These are phyloP conservation scores for Pristionchus mayeri DNA, from an alignment of 2,888 invertebrate species.

Conservation along the genomic window DNA sequence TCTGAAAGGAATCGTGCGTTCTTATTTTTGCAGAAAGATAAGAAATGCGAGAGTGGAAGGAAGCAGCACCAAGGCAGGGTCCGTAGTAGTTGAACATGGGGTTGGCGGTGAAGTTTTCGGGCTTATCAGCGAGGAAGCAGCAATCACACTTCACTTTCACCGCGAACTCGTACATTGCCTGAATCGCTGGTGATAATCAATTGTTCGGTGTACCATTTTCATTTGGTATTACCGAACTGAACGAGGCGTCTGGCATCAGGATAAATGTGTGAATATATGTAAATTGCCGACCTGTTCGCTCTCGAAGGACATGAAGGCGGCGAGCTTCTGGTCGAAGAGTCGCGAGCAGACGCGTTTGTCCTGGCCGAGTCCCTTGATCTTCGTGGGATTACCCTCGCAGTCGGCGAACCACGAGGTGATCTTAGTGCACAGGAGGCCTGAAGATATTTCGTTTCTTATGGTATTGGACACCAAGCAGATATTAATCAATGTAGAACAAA, in stretches of 20 bases:
- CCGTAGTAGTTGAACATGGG: slow-evolving; percentile 45
- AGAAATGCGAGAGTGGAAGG: too few species aligned
- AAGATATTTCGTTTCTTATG: neutral
- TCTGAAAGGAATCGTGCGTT: neutral
- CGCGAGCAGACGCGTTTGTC: slow-evolving; percentile 29
- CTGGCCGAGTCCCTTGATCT: slow-evolving; percentile 21
- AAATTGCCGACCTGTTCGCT: neutral
- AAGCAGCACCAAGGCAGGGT: slow-evolving; percentile 35
- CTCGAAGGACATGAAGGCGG: neutral
- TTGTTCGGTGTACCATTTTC: neutral
- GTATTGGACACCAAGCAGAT: neutral
- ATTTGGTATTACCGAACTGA: too few species aligned
- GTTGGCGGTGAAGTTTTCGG: neutral
- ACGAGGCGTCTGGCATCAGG: too few species aligned
- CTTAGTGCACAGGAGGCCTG: neutral
- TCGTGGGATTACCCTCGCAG: neutral
- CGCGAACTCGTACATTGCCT: slow-evolving; percentile 11
- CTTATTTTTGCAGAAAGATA: neutral
- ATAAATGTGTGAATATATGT: too few species aligned
- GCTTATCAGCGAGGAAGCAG: slow-evolving; percentile 16
- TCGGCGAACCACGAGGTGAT: neutral
- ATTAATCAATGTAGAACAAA: neutral
- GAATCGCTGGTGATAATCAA: neutral
- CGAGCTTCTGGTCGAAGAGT: neutral
- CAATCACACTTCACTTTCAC: slow-evolving; percentile 11